phyloP scores from a whole-genome alignment of 2,797 vertebrate species.

The Platalea minor region DNA sequence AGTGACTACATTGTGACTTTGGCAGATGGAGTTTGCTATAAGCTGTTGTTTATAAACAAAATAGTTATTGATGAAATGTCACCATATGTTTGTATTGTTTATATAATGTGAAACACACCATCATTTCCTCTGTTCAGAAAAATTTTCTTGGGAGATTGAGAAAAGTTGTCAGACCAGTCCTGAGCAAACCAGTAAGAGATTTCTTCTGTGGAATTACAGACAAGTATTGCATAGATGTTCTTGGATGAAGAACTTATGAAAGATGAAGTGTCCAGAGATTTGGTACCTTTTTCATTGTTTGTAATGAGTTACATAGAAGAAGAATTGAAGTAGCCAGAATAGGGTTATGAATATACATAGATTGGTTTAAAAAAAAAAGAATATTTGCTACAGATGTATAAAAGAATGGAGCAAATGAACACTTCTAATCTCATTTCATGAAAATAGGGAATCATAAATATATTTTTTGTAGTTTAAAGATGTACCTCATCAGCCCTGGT shows the following conservation, averaged over 20 bases:
- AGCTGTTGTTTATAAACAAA: constrained; percentile 63
- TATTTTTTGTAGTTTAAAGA: neutral
- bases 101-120: constrained; percentile 41
- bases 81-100: constrained; percentile 64
- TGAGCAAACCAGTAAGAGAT: neutral
- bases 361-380: neutral
- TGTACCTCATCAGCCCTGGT: neutral
- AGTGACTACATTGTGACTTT: constrained; percentile 38
- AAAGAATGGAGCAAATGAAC: neutral
- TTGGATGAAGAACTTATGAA: neutral
- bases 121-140: constrained; percentile 17
- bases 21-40: constrained; percentile 59
- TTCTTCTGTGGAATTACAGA: neutral
- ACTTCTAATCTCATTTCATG: neutral
- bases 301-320: neutral
- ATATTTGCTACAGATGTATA: neutral
- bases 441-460: neutral
- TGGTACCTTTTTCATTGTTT: neutral
- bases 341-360: neutral
- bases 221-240: neutral
- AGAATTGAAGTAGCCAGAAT: neutral
- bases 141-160: neutral
- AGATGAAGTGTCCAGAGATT: neutral
- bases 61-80: constrained; percentile 66
- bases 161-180: neutral